Evolutionary conservation across 1,140 invertebrate genomes (phyloP).

Genomic region (Asobara japonica): DNA sequence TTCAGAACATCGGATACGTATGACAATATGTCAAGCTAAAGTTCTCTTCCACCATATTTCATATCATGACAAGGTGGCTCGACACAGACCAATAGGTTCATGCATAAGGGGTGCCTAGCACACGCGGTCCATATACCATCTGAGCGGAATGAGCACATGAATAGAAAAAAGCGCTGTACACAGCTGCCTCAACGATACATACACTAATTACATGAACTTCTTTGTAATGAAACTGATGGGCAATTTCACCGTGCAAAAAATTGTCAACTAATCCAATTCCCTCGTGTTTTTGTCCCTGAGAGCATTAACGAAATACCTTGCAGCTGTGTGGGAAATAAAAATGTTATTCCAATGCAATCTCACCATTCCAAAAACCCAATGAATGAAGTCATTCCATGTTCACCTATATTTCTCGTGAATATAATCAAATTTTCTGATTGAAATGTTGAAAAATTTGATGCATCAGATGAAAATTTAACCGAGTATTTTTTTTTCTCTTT

Average conservation of each 20-base stretch:
- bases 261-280: background rate
- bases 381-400: background rate
- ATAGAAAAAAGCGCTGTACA: background rate
- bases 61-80: background rate
- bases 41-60: background rate
- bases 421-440: background rate
- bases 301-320: background rate
- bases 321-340: background rate
- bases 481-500: background rate
- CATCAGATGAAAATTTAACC: background rate
- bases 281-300: background rate
- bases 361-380: background rate
- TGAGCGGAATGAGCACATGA: background rate
- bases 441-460: background rate
- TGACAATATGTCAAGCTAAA: background rate
- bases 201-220: background rate
- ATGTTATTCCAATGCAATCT: background rate
- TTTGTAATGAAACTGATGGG: slow-evolving; percentile 1
- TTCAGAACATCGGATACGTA: background rate
- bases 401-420: background rate
- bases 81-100: background rate
- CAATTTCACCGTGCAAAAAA: background rate
- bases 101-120: background rate
- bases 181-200: background rate
- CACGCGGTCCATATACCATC: background rate